These are phyloP conservation scores for Gobio gobio DNA, from an alignment of 2,113 vertebrate genomes.

Conservation along the genomic window DNA sequence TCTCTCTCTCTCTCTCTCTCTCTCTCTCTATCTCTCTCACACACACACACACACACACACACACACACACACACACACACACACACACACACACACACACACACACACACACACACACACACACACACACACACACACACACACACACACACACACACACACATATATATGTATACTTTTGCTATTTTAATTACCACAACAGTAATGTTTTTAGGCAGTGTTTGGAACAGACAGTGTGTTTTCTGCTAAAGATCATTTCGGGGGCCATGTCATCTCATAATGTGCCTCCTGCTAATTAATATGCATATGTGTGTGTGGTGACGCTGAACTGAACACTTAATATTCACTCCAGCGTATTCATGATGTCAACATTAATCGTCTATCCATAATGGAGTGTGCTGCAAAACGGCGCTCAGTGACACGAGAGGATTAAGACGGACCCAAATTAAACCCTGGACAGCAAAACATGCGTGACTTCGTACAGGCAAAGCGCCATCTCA, in stretches of 20 bases:
- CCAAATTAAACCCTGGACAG: constrained; percentile 11
- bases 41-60: neutral
- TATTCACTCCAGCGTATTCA: constrained; percentile 22
- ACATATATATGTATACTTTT: neutral
- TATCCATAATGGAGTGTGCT: constrained; percentile 16
- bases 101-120: neutral
- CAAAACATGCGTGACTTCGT: neutral
- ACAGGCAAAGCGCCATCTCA: neutral
- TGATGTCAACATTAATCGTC: constrained; percentile 34
- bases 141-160: too few relatives aligned
- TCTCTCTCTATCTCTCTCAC: too few relatives aligned
- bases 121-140: neutral
- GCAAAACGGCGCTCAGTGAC: neutral
- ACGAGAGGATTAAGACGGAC: constrained; percentile 15
- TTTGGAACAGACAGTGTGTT: neutral
- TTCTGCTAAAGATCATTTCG: neutral
- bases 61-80: too few relatives aligned
- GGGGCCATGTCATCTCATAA: neutral
- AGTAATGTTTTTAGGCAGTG: neutral
- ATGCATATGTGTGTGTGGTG: constrained; percentile 3
- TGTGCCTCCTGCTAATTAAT: neutral
- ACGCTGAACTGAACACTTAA: neutral
- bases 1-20: neutral
- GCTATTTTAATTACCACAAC: neutral
- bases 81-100: neutral